Evolutionary conservation across 2,888 invertebrate genomes (phyloP).

Genomic region (Sminthurinus aureus): DNA sequence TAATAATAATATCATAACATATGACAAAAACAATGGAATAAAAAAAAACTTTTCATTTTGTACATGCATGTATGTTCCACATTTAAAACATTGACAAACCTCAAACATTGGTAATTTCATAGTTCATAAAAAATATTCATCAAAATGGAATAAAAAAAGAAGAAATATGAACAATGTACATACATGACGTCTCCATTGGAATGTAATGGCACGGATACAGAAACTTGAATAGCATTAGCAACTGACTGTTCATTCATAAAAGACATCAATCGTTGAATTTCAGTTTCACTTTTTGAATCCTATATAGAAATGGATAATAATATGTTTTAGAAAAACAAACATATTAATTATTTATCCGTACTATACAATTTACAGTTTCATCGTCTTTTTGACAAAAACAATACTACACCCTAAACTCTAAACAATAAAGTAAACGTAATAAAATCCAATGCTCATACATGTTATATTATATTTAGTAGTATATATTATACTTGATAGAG

Average conservation of each 20-base stretch:
- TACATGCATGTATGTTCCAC: too few relatives aligned
- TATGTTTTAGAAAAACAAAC: too few relatives aligned
- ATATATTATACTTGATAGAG: neutral
- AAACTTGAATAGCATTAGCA: conserved; percentile 86
- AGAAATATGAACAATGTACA: conserved; percentile 64
- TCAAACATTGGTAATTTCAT: too few relatives aligned
- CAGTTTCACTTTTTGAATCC: conserved; percentile 84
- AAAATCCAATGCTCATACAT: too few relatives aligned
- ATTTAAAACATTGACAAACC: too few relatives aligned
- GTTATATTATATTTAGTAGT: neutral
- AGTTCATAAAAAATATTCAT: too few relatives aligned
- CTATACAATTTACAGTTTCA: too few relatives aligned
- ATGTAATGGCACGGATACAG: conserved; percentile 90
- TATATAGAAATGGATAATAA: conserved; percentile 17
- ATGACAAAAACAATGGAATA: too few relatives aligned
- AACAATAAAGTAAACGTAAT: neutral
- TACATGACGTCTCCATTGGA: conserved; percentile 94
- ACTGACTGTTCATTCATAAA: conserved; percentile 81
- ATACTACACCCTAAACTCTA: neutral
- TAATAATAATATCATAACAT: too few relatives aligned
- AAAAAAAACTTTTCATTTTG: too few relatives aligned
- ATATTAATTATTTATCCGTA: neutral
- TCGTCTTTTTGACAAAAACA: neutral
- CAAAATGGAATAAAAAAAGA: conserved; percentile 9
- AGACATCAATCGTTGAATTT: conserved; percentile 92